phyloP scores from a whole-genome alignment of 1,140 invertebrate species.

The Nilaparvata lugens region DNA sequence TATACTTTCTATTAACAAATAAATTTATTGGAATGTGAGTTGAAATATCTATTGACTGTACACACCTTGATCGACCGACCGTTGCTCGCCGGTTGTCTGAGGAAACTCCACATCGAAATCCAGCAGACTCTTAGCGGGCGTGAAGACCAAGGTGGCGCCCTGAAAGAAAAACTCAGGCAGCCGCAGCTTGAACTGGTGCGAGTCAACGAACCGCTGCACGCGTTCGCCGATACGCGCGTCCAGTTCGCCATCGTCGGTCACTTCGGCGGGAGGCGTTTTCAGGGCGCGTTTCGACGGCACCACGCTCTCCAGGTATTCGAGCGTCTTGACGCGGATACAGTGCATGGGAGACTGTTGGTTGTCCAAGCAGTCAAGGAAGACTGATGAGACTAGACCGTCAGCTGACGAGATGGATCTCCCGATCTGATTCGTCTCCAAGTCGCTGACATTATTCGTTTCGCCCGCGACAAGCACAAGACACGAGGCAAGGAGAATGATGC shows the following conservation, averaged over 20 bases:
- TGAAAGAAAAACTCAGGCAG: conserved; percentile 44
- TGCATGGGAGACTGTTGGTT: conserved; percentile 46
- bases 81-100: neutral
- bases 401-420: conserved; percentile 32
- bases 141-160: conserved; percentile 36
- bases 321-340: conserved; percentile 62
- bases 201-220: conserved; percentile 53
- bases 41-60: neutral
- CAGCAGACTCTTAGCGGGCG: conserved; percentile 36
- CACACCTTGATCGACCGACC: conserved; percentile 6
- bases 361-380: conserved; percentile 59
- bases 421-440: conserved; percentile 4
- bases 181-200: conserved; percentile 56
- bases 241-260: conserved; percentile 41
- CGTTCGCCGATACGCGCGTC: conserved; percentile 65
- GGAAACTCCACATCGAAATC: conserved; percentile 54
- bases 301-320: conserved; percentile 52
- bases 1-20: no score
- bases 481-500: neutral
- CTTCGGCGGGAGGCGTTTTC: conserved; percentile 9
- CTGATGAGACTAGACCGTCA: conserved; percentile 56
- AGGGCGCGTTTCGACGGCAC: neutral
- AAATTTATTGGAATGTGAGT: neutral
- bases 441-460: neutral
- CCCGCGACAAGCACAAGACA: neutral